Evolutionary conservation across 2,797 vertebrate species (phyloP).

Genomic region (Gastrophryne carolinensis): DNA sequence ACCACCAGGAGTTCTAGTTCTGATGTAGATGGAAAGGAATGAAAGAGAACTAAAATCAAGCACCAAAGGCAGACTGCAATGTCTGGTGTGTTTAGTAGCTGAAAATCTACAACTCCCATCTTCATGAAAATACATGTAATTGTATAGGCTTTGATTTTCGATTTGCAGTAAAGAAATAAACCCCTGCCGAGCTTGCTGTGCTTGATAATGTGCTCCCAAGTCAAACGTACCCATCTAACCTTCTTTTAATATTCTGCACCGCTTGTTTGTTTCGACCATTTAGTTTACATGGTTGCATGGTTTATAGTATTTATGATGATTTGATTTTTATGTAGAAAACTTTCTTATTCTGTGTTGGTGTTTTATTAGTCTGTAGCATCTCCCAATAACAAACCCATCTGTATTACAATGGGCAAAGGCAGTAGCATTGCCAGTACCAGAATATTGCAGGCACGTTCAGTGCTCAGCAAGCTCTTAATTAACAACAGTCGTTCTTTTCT

Average conservation of each 20-base stretch:
- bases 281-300: constrained; percentile 23
- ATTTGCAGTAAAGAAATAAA: not conserved
- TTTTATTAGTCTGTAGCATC: constrained; percentile 21
- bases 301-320: constrained; percentile 41
- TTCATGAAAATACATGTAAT: not conserved
- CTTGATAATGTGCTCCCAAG: not conserved
- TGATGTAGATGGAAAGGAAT: no score
- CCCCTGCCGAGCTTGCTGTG: not conserved
- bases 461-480: constrained; percentile 28
- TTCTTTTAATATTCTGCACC: constrained; percentile 29
- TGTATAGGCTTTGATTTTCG: not conserved
- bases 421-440: not conserved
- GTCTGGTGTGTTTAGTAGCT: no score
- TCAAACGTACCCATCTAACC: not conserved
- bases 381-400: constrained; percentile 13
- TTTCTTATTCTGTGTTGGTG: constrained; percentile 2
- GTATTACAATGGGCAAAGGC: constrained; percentile 21
- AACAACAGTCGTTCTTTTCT: constrained; percentile 11
- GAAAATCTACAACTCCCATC: no score
- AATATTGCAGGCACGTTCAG: constrained; percentile 11
- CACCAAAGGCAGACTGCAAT: no score
- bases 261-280: constrained; percentile 13
- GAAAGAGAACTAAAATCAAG: no score
- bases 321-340: constrained; percentile 41
- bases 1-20: no score